Evolutionary conservation across 2,113 vertebrate genomes (phyloP), one percentile per base, ranked within the genome.

Genomic region (Pedionomus torquatus): DNA sequence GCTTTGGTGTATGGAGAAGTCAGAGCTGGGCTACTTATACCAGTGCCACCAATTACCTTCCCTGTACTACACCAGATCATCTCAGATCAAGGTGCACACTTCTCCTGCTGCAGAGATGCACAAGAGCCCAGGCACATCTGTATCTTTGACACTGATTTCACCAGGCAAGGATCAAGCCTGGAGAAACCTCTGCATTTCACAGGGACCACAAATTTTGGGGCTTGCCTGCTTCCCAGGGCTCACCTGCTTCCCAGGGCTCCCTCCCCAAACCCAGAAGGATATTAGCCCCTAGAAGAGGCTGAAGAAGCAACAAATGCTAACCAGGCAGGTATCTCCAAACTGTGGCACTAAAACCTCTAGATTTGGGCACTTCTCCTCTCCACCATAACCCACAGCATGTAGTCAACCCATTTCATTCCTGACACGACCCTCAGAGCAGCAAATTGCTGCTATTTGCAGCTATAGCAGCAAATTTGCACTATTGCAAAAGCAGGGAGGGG

Each of bases 21-120:
- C 23, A 1, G 37, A 79, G 44, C 61, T 43, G 28, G 31, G 33
- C 25, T 41, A 21, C 46, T 33, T 6, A 4, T 1, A 25, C 25
- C 70, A 71, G 43, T 11, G 52, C 58, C 64, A 55, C 51, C 63
- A 43, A 1, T 2, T 41, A 23, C 74, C 21, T 43, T 16, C 15
- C 17, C 28, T 14, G 17, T 1, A 0, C n/a, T 28, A 33, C 33
- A 57, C 3, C 72, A 58, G 43, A 4, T 3, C 65, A 21, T 2
- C 43, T 43, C 79, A 39, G 61, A 58, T 43, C 39, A 25, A 55
- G 39, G 6, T 7, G 37, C 31, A 10, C 30, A 4, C 41, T 74
- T 3, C 33, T 83, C 43, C 46, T 6, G 1, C 14, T 0, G 25
- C 74, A 48, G 48, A 54, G 46, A 23, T 8, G 5, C 55, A 52